These are phyloP conservation scores for Macrotus californicus DNA, from an alignment of 2,113 vertebrate species.

Conservation along the genomic window DNA sequence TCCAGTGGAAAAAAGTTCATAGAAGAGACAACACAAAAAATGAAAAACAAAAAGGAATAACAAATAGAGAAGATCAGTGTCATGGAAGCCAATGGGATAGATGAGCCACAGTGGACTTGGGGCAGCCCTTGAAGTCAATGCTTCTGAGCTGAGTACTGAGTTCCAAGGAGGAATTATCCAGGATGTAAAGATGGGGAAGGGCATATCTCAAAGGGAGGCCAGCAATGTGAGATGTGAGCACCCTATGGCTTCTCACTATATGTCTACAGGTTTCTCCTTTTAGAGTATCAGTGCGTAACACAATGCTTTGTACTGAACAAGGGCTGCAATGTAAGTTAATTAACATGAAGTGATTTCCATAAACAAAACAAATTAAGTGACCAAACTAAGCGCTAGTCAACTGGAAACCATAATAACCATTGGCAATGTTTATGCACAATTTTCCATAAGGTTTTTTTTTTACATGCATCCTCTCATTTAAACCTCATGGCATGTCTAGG, in stretches of 20 bases:
- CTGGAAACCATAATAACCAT: neutral
- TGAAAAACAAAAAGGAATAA: neutral
- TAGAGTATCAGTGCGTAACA: neutral
- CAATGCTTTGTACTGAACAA: neutral
- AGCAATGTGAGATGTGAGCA: neutral
- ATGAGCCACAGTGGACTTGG: neutral
- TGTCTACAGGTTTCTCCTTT: neutral
- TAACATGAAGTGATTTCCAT: neutral
- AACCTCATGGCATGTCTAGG: neutral
- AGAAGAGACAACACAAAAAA: neutral
- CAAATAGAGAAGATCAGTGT: neutral
- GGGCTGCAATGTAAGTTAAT: neutral
- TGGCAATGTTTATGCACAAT: neutral
- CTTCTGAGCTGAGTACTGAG: neutral
- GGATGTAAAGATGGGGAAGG: neutral
- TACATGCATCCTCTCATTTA: neutral
- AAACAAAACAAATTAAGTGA: neutral
- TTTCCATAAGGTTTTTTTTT: neutral
- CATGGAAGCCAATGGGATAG: neutral
- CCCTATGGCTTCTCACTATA: rapidly evolving
- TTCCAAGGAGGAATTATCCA: neutral
- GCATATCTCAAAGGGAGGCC: neutral
- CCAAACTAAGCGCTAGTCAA: neutral
- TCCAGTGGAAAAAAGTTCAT: neutral
- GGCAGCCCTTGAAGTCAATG: neutral